Evolutionary conservation across 1,140 invertebrate species (phyloP), one percentile per base, ranked within the genome.

Genomic region (Drosophila quadrilineata): DNA sequence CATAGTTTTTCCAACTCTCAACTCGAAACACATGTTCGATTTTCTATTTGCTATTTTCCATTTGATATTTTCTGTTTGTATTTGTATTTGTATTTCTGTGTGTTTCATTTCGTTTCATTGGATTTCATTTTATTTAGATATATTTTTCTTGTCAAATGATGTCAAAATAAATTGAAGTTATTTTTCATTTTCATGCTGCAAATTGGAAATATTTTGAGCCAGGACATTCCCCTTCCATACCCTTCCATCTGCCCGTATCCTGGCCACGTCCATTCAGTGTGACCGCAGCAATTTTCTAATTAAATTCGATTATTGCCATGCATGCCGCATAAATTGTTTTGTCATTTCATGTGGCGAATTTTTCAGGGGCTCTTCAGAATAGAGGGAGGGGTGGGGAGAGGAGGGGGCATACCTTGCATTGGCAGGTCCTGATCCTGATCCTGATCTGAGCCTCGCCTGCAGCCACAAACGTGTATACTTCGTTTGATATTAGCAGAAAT

Each of bases 241-340:
- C 12, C 22, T n/a, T 14, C 8, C 21, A 38, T 22, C 17, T 14
- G 4, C 12, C 14, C 22, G 60, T 48, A 60, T 68, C 40, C 58
- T 69, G 58, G 63, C 29, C 68, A 80, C 76, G 76, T 80, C 71
- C 67, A 80, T 52, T 28, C 35, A 10, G 41, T 21, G 54, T 66
- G 69, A 66, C 79, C 79, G 71, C 80, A 85, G 77, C 75, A 85
- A 85, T 85, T 85, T 85, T 85, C 79, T 85, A 85, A 85, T 85
- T 85, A 85, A 85, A 85, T 85, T 85, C 79, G 80, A 85, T 86
- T 85, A 79, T 85, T 75, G 80, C 80, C 80, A 85, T 85, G 75
- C 79, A 85, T 85, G 80, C 70, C 71, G 79, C 79, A 85, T 85
- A 86, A 85, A 85, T 86, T 85, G 79, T 85, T 82, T 85, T 79